Evolutionary conservation across 2,888 invertebrate genomes (phyloP), one percentile per base, ranked within the genome.

Genomic region (Melitaea athalia): DNA sequence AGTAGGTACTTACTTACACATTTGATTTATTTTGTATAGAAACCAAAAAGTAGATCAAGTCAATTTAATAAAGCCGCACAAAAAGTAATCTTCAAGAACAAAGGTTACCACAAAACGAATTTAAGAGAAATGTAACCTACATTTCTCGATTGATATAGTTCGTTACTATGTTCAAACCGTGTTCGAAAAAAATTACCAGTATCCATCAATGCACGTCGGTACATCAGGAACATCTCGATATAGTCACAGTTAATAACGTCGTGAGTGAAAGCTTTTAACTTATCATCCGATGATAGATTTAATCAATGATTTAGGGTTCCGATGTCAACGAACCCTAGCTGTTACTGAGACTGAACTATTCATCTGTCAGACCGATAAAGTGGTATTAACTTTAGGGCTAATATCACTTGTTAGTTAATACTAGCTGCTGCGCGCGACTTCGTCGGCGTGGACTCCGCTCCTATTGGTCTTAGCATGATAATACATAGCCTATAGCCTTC

Each of bases 231-330:
- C 24, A 53, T 66, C 45, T 60, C 31, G 52, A 60, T 53, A 59
- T 47, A 59, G 61, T 67, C 45, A 61, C 12, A 55, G 45, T 50
- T 69, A 67, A 67, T 64, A 59, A 47, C 61, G 15, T 63, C 66
- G 71, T 69, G 57, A 69, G 64, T 67, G 60, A 68, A 68, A 64
- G 68, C 71, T 71, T 70, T 66, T 33, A 60, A 63, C 59, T 63
- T 66, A 66, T 71, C 66, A 61, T 61, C 17, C 14, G 53, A 33
- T 33, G 53, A 12, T 8, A 45, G 38, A 45, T 53, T 55, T 63
- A 31, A 59, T 45, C 64, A 64, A 60, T 7, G 14, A 33, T n/a
- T 38, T 38, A 38, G 38, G 38, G 38, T 38, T 38, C 38, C 38
- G 5, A 7, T 38, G 38, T 8, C 38, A 38, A 38, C 38, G 38